Conservation (phyloP, 2,888 invertebrate genomes). For the Julus scandinavius region DNA sequence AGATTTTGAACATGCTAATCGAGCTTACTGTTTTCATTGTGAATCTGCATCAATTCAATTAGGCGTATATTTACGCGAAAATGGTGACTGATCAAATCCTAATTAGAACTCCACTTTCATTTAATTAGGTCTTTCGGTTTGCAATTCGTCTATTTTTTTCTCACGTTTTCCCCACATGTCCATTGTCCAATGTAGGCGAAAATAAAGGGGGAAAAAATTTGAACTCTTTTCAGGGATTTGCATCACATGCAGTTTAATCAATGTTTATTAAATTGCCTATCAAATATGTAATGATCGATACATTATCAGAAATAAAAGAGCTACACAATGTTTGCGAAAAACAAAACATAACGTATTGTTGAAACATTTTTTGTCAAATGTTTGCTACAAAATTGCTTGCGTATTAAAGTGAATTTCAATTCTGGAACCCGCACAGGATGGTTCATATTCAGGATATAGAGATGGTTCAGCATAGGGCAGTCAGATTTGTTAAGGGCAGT, state of each 20-base stretch:
- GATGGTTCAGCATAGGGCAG: too few species aligned
- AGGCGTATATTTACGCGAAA: constrained; percentile 39
- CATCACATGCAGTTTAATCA: neutral
- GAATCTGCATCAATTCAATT: constrained; percentile 45
- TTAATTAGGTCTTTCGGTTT: constrained; percentile 21
- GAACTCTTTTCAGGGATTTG: neutral
- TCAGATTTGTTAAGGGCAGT: too few species aligned
- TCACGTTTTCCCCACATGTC: neutral
- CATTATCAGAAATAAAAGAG: too few species aligned
- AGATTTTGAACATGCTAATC: constrained; percentile 44
- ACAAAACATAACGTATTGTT: too few species aligned
- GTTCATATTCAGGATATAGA: too few species aligned
- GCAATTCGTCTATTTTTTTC: neutral
- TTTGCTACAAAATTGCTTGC: too few species aligned
- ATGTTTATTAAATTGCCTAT: neutral
- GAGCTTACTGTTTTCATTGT: constrained; percentile 46
- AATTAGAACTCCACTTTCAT: constrained; percentile 39
- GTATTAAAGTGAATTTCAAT: too few species aligned
- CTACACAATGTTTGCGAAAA: too few species aligned
- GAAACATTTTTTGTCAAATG: too few species aligned
- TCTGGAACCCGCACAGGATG: too few species aligned
- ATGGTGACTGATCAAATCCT: constrained; percentile 46
- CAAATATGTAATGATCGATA: neutral
- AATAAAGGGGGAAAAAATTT: neutral
- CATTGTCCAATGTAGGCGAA: neutral